Evolutionary conservation across 2,797 vertebrate species (phyloP).

Genomic region (Monodelphis domestica): DNA sequence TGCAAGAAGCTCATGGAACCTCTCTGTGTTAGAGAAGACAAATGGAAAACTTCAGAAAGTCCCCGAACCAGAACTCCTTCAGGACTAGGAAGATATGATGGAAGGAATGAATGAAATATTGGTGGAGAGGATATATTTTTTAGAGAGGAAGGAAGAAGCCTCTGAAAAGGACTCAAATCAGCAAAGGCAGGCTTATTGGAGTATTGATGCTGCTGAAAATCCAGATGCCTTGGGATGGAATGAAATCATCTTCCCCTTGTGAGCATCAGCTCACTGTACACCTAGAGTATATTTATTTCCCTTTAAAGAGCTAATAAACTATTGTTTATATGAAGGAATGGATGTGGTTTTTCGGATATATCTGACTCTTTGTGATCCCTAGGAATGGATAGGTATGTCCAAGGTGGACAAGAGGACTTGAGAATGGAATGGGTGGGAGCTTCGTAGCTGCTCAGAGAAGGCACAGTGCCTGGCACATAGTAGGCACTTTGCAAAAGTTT

Average conservation of each 20-base stretch:
- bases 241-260: background rate
- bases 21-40: background rate
- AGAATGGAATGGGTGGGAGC: background rate
- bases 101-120: background rate
- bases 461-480: background rate
- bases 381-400: background rate
- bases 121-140: background rate
- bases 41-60: background rate
- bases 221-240: background rate
- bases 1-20: background rate
- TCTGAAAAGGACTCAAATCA: background rate
- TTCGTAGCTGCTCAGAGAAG: background rate
- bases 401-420: background rate
- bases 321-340: background rate
- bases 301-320: background rate
- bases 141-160: background rate
- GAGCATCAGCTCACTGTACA: background rate
- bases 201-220: background rate
- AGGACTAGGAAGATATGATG: background rate
- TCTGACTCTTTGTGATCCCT: too few relatives aligned
- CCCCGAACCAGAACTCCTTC: background rate
- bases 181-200: background rate
- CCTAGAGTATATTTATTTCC: background rate
- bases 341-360: too few relatives aligned
- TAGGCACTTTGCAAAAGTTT: background rate